Evolutionary conservation across 2,113 vertebrate genomes (phyloP).

Genomic region (Nesoenas mayeri): DNA sequence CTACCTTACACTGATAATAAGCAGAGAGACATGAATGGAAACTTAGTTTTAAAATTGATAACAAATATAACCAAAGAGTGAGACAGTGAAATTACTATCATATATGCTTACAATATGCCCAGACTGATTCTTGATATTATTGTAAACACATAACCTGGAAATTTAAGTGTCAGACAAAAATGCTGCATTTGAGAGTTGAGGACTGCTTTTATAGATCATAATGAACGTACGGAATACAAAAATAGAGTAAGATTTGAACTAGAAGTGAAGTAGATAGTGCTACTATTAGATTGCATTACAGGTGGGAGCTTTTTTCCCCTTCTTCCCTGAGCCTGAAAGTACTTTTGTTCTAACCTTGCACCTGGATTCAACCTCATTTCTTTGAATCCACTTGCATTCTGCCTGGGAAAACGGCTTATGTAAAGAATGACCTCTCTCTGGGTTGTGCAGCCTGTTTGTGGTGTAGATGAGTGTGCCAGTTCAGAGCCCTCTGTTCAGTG

Average conservation of each 20-base stretch:
- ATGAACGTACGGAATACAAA: neutral
- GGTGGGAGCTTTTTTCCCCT: neutral
- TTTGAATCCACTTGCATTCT: constrained; percentile 54
- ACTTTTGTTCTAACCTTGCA: constrained; percentile 65
- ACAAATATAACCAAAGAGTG: neutral
- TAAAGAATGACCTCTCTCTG: constrained; percentile 54
- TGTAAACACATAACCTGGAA: too few relatives aligned
- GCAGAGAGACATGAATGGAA: neutral
- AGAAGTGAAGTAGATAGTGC: neutral
- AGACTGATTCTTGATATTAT: neutral
- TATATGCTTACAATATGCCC: neutral
- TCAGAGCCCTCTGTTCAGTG: constrained; percentile 37
- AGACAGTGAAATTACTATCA: neutral
- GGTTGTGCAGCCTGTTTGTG: constrained; percentile 50
- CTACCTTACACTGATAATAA: neutral
- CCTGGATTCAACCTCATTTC: constrained; percentile 41
- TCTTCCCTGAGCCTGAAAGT: constrained; percentile 41
- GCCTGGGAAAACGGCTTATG: constrained; percentile 73
- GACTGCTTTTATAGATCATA: neutral
- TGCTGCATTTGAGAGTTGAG: neutral
- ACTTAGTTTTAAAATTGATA: neutral
- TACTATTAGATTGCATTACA: neutral
- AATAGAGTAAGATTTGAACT: neutral
- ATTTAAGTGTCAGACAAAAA: neutral
- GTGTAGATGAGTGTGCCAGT: constrained; percentile 62